Evolutionary conservation across 2,113 vertebrate species (phyloP).

Genomic region (Desmodus rotundus): DNA sequence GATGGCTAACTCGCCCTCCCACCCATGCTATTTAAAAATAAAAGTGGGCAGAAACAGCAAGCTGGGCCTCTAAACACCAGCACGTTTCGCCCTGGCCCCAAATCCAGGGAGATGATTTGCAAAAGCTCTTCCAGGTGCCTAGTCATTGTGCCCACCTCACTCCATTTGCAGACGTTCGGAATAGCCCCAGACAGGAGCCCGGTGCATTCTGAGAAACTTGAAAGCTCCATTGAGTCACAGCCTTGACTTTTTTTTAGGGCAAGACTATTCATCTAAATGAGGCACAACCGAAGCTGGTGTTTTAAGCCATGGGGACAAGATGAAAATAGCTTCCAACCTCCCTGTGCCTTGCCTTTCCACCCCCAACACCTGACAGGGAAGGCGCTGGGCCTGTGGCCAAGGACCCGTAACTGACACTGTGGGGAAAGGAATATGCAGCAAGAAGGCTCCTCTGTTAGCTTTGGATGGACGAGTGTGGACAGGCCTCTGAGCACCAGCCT

Average conservation of each 20-base stretch:
- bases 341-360: background rate
- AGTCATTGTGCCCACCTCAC: constrained; percentile 28
- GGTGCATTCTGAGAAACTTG: constrained; percentile 36
- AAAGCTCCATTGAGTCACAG: constrained; percentile 64
- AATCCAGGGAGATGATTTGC: constrained; percentile 8
- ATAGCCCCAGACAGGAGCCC: constrained; percentile 54
- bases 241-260: constrained; percentile 63
- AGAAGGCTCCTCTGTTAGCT: constrained; percentile 53
- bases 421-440: background rate
- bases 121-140: constrained; percentile 63
- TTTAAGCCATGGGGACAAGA: constrained; percentile 56
- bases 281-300: constrained; percentile 68
- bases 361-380: constrained; percentile 44
- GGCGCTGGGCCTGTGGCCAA: background rate
- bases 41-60: background rate
- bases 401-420: constrained; percentile 23
- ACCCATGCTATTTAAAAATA: constrained; percentile 27
- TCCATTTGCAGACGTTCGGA: constrained; percentile 56
- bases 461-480: constrained; percentile 3
- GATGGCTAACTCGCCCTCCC: background rate
- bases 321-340: constrained; percentile 70
- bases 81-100: background rate
- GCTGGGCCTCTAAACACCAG: background rate
- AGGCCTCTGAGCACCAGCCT: background rate
- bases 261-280: constrained; percentile 66